These are phyloP conservation scores for Synaphobranchus kaupii DNA, from an alignment of 2,797 vertebrate species.

Conservation along the genomic window DNA sequence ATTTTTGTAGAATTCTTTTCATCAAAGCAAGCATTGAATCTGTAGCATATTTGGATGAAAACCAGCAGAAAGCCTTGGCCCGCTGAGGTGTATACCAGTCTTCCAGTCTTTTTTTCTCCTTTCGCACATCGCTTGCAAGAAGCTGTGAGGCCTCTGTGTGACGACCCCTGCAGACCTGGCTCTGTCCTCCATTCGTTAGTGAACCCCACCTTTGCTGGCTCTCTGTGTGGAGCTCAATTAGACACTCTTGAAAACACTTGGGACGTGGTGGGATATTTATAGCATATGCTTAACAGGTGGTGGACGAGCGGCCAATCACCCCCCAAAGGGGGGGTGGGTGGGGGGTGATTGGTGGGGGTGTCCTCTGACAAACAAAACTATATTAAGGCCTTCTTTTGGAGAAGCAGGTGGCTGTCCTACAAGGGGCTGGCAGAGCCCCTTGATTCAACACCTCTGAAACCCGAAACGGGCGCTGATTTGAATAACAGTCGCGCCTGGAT, in stretches of 20 bases:
- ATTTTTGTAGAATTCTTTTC: neutral
- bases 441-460: slow-evolving; percentile 46
- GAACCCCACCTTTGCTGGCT: neutral
- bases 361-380: neutral
- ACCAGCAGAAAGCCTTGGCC: neutral
- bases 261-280: neutral
- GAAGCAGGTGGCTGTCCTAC: slow-evolving; percentile 6
- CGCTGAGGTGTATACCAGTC: neutral
- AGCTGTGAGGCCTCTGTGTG: neutral
- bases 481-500: slow-evolving; percentile 69
- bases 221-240: neutral
- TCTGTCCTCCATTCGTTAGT: neutral
- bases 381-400: neutral
- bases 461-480: slow-evolving; percentile 55
- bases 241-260: neutral
- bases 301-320: neutral
- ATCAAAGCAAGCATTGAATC: neutral
- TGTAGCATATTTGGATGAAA: neutral
- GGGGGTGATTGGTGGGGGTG: neutral
- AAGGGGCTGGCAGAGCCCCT: neutral
- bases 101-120: neutral
- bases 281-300: neutral
- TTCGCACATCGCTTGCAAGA: neutral
- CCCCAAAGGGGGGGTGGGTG: neutral
- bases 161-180: neutral